Evolutionary conservation across 2,797 vertebrate species (phyloP).

Genomic region (Streptopelia turtur): DNA sequence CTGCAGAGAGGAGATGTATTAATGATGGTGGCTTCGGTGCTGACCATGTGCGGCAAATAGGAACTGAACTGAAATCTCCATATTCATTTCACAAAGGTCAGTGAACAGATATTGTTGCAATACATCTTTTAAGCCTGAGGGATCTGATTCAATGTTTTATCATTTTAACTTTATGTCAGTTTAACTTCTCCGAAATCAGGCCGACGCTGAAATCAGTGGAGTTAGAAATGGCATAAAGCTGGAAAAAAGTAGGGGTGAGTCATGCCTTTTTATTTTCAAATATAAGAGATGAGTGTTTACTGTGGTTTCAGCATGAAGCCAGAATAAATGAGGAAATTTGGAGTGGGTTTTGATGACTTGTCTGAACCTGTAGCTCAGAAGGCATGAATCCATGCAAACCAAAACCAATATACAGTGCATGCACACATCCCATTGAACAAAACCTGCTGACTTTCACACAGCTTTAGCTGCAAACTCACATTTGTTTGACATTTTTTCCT

Average conservation of each 20-base stretch:
- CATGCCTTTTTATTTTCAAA: constrained; percentile 20
- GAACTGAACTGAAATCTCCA: constrained; percentile 16
- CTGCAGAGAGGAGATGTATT: background rate
- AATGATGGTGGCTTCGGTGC: background rate
- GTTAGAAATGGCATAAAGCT: background rate
- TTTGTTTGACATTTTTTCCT: background rate
- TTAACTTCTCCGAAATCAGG: constrained; percentile 9
- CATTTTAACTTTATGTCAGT: constrained; percentile 26
- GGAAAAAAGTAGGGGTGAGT: background rate
- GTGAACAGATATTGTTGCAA: background rate
- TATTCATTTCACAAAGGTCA: constrained; percentile 45
- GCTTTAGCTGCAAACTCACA: background rate
- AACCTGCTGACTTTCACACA: background rate
- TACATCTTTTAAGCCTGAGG: constrained; percentile 1
- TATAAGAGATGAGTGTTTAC: background rate
- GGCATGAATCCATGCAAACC: background rate
- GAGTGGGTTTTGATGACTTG: background rate
- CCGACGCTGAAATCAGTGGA: background rate
- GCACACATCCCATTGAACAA: background rate
- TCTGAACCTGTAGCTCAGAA: background rate
- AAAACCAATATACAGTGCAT: background rate
- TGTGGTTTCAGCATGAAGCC: background rate
- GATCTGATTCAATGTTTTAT: background rate
- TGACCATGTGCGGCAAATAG: background rate
- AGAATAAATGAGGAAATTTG: background rate